Evolutionary conservation across 2,888 invertebrate genomes (phyloP), one percentile per base, ranked within the genome.

Genomic region (Seladonia tumulorum): DNA sequence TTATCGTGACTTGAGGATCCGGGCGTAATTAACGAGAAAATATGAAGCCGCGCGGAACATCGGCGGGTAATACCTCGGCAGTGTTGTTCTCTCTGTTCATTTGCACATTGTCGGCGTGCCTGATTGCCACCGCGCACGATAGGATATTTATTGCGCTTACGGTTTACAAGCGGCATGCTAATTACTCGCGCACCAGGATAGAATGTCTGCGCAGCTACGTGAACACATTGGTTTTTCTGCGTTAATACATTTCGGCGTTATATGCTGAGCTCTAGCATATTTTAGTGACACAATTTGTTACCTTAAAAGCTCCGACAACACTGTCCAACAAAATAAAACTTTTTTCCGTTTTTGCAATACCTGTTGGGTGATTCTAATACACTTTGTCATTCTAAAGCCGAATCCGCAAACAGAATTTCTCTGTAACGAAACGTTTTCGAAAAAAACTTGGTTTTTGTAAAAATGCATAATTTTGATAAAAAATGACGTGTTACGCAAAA

Each of bases 111-210:
- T 83, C 77, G 60, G 79, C 76, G 14, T n/a, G 76, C 71, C 82
- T 77, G 79, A 91, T 91, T 89, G 85, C 88, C 68, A 39, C 79
- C 76, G 68, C 70, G 82, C 91, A 89, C 89, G 90, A 83, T 85
- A 88, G 82, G 86, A 89, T 90, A 91, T 91, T 91, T 90, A 91
- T 90, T 80, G 82, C 88, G 73, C 72, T 86, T 80, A 83, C 85
- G 45, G 75, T 84, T 86, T 88, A 85, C 88, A 83, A 90, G 89
- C 85, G 85, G 73, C 79, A 87, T 88, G 90, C 80, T 85, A 88
- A 88, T 88, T 87, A 83, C 79, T 14, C 10, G n/a, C 29, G 71
- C 60, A 4, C 53, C 63, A 25, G 39, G 49, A 45, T 78, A 63
- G 7, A 63, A 29, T 25, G 25, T 80, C 83, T 66, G 53, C 10